Conservation (phyloP, 1,140 invertebrate species). For the Mylabris phalerata region DNA sequence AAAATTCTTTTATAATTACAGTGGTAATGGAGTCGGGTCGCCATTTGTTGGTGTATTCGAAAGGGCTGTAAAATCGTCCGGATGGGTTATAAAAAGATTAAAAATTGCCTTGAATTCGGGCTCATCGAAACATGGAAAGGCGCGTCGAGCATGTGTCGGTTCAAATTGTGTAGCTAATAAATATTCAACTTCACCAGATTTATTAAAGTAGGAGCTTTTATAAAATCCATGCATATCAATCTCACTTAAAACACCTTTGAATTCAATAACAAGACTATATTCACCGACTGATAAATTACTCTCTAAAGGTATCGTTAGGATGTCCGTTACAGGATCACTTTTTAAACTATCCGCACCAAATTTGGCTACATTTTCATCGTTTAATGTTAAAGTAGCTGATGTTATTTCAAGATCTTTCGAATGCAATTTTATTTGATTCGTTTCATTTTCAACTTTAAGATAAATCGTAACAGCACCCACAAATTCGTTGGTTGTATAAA, state of each 20-base stretch:
- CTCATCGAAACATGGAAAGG: constrained; percentile 18
- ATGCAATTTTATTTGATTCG: background rate
- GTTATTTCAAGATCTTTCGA: background rate
- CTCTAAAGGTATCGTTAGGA: background rate
- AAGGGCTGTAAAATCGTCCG: background rate
- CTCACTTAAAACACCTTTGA: background rate
- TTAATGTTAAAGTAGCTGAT: no score
- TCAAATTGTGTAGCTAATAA: constrained; percentile 25
- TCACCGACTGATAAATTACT: background rate
- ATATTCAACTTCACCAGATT: constrained; percentile 40
- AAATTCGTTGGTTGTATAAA: background rate
- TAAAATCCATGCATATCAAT: constrained; percentile 67
- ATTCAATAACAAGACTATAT: background rate
- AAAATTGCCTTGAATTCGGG: constrained; percentile 9
- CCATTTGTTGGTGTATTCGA: background rate
- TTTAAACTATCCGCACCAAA: background rate
- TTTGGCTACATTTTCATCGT: background rate
- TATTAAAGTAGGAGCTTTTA: constrained; percentile 59
- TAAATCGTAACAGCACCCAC: background rate
- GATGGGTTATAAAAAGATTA: constrained; percentile 14
- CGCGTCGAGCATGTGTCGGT: constrained; percentile 1
- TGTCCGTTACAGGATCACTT: background rate
- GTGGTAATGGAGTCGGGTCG: background rate
- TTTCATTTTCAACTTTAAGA: background rate
- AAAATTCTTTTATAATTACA: background rate